Base-by-base conservation (phyloP, 1,140 invertebrate genomes). In the Drosophila busckii region DNA sequence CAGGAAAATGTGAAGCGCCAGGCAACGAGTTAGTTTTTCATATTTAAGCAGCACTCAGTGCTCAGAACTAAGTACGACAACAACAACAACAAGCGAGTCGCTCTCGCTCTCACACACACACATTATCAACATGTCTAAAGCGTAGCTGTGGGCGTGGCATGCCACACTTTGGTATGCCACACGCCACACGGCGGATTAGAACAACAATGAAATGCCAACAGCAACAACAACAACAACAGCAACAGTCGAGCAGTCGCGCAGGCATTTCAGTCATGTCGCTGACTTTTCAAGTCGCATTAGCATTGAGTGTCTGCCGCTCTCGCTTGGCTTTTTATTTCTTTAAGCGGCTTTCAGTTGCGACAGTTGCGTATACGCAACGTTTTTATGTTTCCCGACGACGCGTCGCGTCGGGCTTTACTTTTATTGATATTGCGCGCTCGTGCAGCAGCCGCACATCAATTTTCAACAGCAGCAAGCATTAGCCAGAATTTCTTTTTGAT, bases 281-380 rank as follows among this genome's bases (percentile, higher is more conserved):
- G 75, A 80, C 75, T 80, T 82, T 80, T 82, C 69, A 80, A 82
- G 75, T 80, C 75, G 65, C 75, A 80, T 82, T 78, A 78, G 75
- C 75, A 70, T n/a, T n/a, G n/a, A n/a, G n/a, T n/a, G n/a, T n/a
- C n/a, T n/a, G n/a, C n/a, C n/a, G n/a, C n/a, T n/a, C n/a, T n/a
- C n/a, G n/a, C n/a, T n/a, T n/a, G n/a, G n/a, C n/a, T n/a, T n/a
- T n/a, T n/a, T n/a, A n/a, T n/a, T n/a, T n/a, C n/a, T 80, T 59
- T 82, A 80, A 80, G 75, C 73, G 75, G 75, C 75, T 80, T 80
- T 82, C 69, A 80, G 76, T 82, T 75, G 75, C 32, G 50, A 62
- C 65, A 52, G 71, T 71, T 56, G 56, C 62, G 42, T 29, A 37
- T 22, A 49, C 34, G 32, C n/a, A n/a, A n/a, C n/a, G 44, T 56